Evolutionary conservation across 1,140 invertebrate species (phyloP), one percentile per base, ranked within the genome.

Genomic region (Zaprionus inermis): DNA sequence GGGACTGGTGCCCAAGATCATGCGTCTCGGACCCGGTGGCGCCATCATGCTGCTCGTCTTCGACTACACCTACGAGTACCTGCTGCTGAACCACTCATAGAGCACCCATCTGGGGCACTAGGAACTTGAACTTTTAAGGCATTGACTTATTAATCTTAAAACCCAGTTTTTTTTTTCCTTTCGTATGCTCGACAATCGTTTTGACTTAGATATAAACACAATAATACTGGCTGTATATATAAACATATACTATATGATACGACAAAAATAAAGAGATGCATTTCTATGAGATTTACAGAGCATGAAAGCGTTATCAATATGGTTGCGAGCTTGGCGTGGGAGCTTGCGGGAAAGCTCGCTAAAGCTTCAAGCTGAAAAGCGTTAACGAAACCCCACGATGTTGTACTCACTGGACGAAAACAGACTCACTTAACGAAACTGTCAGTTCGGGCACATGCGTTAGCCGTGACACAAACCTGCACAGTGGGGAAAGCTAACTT

Each of bases 41-140:
- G 97, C 97, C 6, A 97, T 98, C 41, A 97, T 98, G 96, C 93
- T 98, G 41, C 94, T 98, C 9, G 96, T 97, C 18, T 98, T 97
- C 77, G 96, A 97, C 77, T 96, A 97, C 79, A 94, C 95, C 61
- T 96, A 97, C 83, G 93, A 94, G 32, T 97, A 94, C 91, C 92
- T 97, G 68, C 93, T 94, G 60, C 7, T 58, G n/a, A 81, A 92
- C 5, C 74, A 83, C 55, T 51, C 79, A 4, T 91, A 89, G 55
- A 56, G 28, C 12, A 11, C 4, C 30, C 44, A 12, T 12, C 10
- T 32, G 9, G 30, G 30, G 30, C 4, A 32, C 5, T 32, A 7
- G 28, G 28, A 2, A 28, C 36, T 3, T 16, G 38, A 44, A 7
- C n/a, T 16, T 44, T 16, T 16, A 16, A 9, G 38, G 38, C 38